These are phyloP conservation scores for Mamestra brassicae DNA, from an alignment of 2,888 invertebrate genomes.

Conservation along the genomic window DNA sequence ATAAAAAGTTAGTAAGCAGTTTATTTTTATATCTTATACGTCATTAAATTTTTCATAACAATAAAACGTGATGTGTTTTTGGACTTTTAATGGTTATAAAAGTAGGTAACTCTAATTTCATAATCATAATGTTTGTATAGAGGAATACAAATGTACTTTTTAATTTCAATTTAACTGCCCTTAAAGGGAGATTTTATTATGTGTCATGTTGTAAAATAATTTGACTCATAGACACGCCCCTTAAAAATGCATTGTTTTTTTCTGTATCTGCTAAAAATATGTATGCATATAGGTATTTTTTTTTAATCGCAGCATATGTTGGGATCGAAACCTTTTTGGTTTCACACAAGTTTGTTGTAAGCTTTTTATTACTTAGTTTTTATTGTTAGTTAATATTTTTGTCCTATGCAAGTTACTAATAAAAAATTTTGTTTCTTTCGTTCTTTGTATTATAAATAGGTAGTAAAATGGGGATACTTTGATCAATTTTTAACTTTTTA, in stretches of 20 bases:
- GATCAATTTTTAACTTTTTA: no score
- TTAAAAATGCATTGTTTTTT: not conserved
- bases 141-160: slow-evolving; percentile 42
- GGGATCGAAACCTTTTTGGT: no score
- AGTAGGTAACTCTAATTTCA: slow-evolving; percentile 30
- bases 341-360: no score
- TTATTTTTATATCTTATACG: slow-evolving; percentile 52
- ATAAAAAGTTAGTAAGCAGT: slow-evolving; percentile 16
- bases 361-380: no score
- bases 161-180: slow-evolving; percentile 39
- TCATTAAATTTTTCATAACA: slow-evolving; percentile 54
- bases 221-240: not conserved
- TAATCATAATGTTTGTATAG: slow-evolving; percentile 30
- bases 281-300: no score
- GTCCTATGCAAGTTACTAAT: no score
- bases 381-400: no score
- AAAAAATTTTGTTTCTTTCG: no score
- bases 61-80: slow-evolving; percentile 42
- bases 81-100: slow-evolving; percentile 35
- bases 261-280: not conserved
- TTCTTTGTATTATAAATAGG: no score
- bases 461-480: no score
- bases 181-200: slow-evolving; percentile 31
- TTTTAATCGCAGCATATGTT: no score
- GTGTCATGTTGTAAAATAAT: slow-evolving; percentile 32